Conservation (phyloP, 2,113 vertebrate genomes). For the Cricetomys ansorgei region DNA sequence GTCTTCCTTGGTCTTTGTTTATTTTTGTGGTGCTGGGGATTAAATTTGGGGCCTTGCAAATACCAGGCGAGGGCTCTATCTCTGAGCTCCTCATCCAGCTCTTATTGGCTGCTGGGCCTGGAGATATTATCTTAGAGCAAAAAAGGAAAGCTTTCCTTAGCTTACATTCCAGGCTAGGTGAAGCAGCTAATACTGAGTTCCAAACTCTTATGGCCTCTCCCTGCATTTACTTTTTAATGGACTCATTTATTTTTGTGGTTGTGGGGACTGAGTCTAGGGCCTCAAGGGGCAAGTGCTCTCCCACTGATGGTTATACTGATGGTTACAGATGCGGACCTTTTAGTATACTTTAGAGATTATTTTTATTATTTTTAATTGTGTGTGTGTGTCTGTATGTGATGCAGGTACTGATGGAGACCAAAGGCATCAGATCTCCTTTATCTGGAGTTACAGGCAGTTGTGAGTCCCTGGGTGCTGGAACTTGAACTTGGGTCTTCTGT, state of each 20-base stretch:
- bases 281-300: background rate
- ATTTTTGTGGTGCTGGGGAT: background rate
- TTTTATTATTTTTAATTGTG: background rate
- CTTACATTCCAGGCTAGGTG: background rate
- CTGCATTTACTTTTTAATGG: slow-evolving; percentile 6
- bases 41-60: background rate
- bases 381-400: background rate
- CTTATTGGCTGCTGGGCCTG: background rate
- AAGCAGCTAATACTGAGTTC: slow-evolving; percentile 4
- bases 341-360: background rate
- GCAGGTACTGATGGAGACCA: background rate
- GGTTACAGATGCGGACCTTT: background rate
- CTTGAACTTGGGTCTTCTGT: too few relatives aligned
- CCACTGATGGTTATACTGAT: too few relatives aligned
- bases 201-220: slow-evolving; percentile 23
- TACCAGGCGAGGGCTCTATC: background rate
- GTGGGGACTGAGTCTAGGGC: background rate
- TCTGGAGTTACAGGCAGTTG: background rate
- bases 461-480: background rate
- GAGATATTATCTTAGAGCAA: background rate
- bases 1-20: background rate
- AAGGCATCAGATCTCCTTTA: background rate
- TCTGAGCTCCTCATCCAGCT: too few relatives aligned
- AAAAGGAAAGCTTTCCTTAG: background rate
- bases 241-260: background rate